Evolutionary conservation across 2,113 vertebrate genomes (phyloP), one percentile per base, ranked within the genome.

Genomic region (Scortum barcoo): DNA sequence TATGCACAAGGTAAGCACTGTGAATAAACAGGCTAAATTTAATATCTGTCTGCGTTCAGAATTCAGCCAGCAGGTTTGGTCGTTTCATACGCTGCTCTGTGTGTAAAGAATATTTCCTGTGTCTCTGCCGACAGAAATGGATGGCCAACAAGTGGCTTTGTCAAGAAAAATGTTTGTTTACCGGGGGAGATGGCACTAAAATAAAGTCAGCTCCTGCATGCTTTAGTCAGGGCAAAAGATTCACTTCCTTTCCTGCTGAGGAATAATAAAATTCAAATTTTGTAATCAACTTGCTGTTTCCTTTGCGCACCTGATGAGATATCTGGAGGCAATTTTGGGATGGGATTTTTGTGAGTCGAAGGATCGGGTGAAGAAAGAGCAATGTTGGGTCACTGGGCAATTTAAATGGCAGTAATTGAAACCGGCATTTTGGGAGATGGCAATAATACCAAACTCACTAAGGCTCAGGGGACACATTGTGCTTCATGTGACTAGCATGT

Each of bases 1-100:
- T 86, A 86, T 87, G 85, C 85, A 82, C 33, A 70, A 86, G 75
- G 84, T 86, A 85, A 81, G 72, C 66, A 72, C 80, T 51, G 28
- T 67, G 77, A 48, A 84, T 78, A 77, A 87, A 88, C 51, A 28
- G 28, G 8, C 22, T 61, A 50, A 81, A 83, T 80, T 40, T 62
- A 74, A 63, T 42, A 33, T 67, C 1, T 42, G 79, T 73, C 57
- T 48, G 70, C 81, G 73, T 70, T 69, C 2, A 82, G 33, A 58
- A 61, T 53, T 26, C 69, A 73, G 24, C 24, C 63, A 28, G n/a
- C 8, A 46, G 24, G 57, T 85, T 54, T 46, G 7, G 20, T 46
- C n/a, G 16, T 33, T 56, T 9, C 19, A 26, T 33, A 69, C 70
- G 28, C n/a, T 14, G 42, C 14, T 65, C 19, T 56, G 22, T 50